Evolutionary conservation across 2,113 vertebrate genomes (phyloP), one percentile per base, ranked within the genome.

Genomic region (Mobula birostris): DNA sequence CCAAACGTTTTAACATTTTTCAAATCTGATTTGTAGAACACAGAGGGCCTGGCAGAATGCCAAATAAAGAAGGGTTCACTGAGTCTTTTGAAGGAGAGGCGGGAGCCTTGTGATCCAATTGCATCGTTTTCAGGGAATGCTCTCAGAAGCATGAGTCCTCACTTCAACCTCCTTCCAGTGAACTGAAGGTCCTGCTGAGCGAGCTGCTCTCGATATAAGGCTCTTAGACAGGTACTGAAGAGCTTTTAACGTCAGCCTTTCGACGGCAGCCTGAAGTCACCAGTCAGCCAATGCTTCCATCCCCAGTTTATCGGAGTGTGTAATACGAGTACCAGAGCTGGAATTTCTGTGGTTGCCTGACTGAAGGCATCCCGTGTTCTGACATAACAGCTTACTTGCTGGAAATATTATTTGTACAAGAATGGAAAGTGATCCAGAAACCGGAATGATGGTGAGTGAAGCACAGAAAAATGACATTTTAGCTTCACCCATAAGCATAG

Each of bases 391-490:
- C 83, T 90, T 66, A 90, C 61, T 17, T 66, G 36, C 91, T 74
- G 70, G 40, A 36, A 29, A 5, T 56, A 56, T 76, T 48, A 93
- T 76, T 96, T 96, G 95, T 96, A 95, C 94, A 95, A 94, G 95
- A 95, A 95, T 97, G 96, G 97, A 97, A 97, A 97, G 95, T 96
- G 96, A 96, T 96, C 96, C 96, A 96, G 95, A 95, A 96, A 96
- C 96, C 96, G 95, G 95, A 95, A 94, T 90, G 14, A 63, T 95
- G 96, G 96, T 94, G 94, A 96, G 95, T 72, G 95, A 95, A 21
- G 94, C 95, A 61, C 95, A 80, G 94, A 95, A 95, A 95, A 94
- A 95, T 94, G 82, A 56, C 95, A 96, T 56, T 66, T 90, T 95
- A 95, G 94, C 94, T 91, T 94, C n/a, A 72, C 74, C 74, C 95